These are phyloP conservation scores for Thalassoma bifasciatum DNA, from an alignment of 2,113 vertebrate genomes.

Conservation along the genomic window DNA sequence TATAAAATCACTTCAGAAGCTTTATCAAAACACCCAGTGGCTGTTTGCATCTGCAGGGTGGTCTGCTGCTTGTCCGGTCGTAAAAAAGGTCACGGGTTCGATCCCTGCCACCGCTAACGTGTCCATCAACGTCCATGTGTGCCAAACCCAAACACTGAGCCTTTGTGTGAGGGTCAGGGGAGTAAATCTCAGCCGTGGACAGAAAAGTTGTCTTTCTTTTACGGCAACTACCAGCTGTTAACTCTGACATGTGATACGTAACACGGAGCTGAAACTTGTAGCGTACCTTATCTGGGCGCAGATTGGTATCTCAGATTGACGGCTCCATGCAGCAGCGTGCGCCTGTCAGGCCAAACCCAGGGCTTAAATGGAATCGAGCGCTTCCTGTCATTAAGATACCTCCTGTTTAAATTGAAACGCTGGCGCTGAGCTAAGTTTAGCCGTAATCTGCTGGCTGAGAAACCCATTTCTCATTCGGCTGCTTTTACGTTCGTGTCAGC, in stretches of 20 bases:
- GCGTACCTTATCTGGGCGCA: neutral
- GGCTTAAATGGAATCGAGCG: neutral
- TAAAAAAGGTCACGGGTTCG: conserved; percentile 46
- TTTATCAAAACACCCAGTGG: too few species aligned
- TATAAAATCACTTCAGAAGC: too few species aligned
- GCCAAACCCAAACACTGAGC: conserved; percentile 23
- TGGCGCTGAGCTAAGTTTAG: conserved; percentile 11
- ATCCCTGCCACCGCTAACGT: conserved; percentile 24
- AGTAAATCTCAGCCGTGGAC: conserved; percentile 14
- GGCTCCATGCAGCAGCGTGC: neutral
- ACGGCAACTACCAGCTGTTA: neutral
- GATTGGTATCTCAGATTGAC: conserved; percentile 10
- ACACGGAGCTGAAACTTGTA: conserved; percentile 2
- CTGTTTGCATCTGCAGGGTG: conserved; percentile 16
- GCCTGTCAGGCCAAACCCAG: conserved; percentile 11
- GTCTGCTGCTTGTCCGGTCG: conserved; percentile 17
- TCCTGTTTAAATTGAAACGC: conserved; percentile 41
- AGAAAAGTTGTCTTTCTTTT: neutral
- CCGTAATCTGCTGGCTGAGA: conserved; percentile 20
- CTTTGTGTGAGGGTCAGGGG: conserved; percentile 15
- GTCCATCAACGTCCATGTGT: conserved; percentile 39
- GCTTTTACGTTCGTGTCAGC: conserved; percentile 50
- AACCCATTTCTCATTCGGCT: conserved; percentile 40
- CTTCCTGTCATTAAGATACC: conserved; percentile 49
- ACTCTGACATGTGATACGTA: conserved; percentile 20